Percentiles rank a stretch among this genome's conserved stretches.
These are phyloP conservation scores for Grammomys dolichurus DNA, from an alignment of 2,113 vertebrate species.

Conservation along the genomic window DNA sequence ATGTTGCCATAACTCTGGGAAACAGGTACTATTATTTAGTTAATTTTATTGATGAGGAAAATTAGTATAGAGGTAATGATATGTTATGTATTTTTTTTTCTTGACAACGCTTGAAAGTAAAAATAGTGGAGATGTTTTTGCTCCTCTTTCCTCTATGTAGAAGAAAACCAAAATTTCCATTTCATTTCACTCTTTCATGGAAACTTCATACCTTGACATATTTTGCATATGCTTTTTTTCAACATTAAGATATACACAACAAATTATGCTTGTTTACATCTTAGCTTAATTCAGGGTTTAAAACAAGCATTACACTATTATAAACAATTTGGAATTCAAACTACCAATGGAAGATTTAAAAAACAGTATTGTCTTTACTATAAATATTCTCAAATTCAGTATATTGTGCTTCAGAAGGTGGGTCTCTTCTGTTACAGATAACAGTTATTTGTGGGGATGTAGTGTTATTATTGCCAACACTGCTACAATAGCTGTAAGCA, in stretches of 20 bases:
- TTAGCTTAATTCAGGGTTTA: background rate
- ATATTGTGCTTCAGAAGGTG: slow-evolving; percentile 4
- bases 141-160: background rate
- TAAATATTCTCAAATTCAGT: background rate
- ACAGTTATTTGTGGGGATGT: slow-evolving; percentile 43
- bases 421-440: slow-evolving; percentile 20
- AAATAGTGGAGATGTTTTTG: background rate
- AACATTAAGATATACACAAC: background rate
- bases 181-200: background rate
- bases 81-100: background rate
- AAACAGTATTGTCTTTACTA: background rate
- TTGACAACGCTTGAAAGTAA: background rate
- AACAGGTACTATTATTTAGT: background rate
- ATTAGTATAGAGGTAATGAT: background rate
- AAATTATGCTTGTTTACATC: background rate
- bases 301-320: background rate
- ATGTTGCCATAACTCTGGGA: background rate
- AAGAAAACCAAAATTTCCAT: background rate
- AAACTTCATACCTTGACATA: background rate
- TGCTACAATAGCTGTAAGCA: slow-evolving; percentile 62
- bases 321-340: background rate
- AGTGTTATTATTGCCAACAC: slow-evolving; percentile 59
- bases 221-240: background rate
- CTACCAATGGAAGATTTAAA: background rate
- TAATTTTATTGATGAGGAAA: background rate